phyloP scores from a whole-genome alignment of 2,797 vertebrate species.

The Sparus aurata region DNA sequence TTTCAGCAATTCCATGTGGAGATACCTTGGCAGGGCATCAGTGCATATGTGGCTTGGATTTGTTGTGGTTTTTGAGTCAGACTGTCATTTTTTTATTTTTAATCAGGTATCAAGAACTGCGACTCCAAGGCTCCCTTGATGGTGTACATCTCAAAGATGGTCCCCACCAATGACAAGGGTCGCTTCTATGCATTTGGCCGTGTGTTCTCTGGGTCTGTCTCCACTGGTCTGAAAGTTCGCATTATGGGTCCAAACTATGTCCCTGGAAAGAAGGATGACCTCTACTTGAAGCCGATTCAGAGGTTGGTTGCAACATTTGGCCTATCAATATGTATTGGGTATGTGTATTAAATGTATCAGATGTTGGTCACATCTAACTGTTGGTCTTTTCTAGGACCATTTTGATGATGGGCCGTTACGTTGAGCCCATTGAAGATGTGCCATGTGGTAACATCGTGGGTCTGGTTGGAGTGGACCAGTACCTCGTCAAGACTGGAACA shows the following conservation, averaged over 20 bases:
- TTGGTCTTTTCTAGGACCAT: slow-evolving; percentile 86
- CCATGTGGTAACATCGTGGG: slow-evolving; percentile 97
- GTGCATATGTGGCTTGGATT: background rate
- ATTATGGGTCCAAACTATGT: slow-evolving; percentile 98
- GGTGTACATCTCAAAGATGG: slow-evolving; percentile 99
- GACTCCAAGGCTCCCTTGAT: slow-evolving; percentile 94
- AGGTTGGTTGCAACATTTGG: slow-evolving; percentile 81
- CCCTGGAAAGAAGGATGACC: slow-evolving; percentile 96
- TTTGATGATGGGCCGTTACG: slow-evolving; percentile 97
- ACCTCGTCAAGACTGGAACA: slow-evolving; percentile 94
- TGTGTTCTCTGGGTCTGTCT: slow-evolving; percentile 94
- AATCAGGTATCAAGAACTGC: slow-evolving; percentile 94
- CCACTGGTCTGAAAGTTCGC: slow-evolving; percentile 94
- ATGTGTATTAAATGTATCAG: background rate
- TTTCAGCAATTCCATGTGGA: background rate
- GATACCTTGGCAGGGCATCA: too few relatives aligned
- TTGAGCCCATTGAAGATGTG: slow-evolving; percentile 97
- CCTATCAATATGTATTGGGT: background rate
- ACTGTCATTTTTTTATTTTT: background rate
- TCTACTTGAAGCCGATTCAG: slow-evolving; percentile 96
- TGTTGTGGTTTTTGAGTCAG: background rate
- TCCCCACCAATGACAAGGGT: slow-evolving; percentile 95
- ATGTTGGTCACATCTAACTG: background rate
- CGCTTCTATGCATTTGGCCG: slow-evolving; percentile 97
- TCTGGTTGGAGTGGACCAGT: slow-evolving; percentile 96